phyloP scores from a whole-genome alignment of 2,888 invertebrate genomes.

The Tryphoninae sp. region DNA sequence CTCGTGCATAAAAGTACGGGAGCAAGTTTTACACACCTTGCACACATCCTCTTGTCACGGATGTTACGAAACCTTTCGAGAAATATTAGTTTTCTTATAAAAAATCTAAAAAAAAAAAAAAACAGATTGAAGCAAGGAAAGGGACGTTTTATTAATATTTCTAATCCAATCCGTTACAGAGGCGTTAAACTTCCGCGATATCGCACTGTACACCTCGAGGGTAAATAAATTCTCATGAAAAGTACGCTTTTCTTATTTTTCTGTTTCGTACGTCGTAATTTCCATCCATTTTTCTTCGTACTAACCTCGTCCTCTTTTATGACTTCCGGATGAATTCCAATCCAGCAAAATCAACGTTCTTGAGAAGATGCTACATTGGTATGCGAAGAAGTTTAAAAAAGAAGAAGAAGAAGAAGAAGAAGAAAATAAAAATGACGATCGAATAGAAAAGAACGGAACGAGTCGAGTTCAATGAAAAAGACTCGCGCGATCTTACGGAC shows the following conservation, averaged over 20 bases:
- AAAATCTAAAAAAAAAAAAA: neutral
- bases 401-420: too few relatives aligned
- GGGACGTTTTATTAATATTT: neutral
- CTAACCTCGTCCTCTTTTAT: neutral
- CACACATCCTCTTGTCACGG: neutral
- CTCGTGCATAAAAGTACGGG: neutral
- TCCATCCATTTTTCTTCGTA: neutral
- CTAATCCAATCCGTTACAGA: too few relatives aligned
- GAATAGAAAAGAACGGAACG: neutral
- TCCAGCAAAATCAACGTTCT: conserved; percentile 3
- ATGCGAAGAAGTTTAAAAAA: conserved; percentile 17
- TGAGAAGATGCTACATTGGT: neutral
- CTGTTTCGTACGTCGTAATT: too few relatives aligned
- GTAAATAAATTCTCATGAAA: conserved; percentile 15
- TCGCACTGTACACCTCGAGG: neutral
- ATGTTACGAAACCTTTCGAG: neutral
- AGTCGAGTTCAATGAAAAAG: conserved; percentile 33
- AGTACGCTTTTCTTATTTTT: neutral
- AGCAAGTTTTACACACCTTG: conserved; percentile 9
- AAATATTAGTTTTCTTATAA: conserved; percentile 21
- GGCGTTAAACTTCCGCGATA: too few relatives aligned
- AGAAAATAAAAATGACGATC: conserved; percentile 2
- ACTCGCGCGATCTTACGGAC: conserved; percentile 23
- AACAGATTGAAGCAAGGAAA: too few relatives aligned
- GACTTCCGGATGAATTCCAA: conserved; percentile 26